Conservation (phyloP, 2,113 vertebrate genomes). For the Indri indri region DNA sequence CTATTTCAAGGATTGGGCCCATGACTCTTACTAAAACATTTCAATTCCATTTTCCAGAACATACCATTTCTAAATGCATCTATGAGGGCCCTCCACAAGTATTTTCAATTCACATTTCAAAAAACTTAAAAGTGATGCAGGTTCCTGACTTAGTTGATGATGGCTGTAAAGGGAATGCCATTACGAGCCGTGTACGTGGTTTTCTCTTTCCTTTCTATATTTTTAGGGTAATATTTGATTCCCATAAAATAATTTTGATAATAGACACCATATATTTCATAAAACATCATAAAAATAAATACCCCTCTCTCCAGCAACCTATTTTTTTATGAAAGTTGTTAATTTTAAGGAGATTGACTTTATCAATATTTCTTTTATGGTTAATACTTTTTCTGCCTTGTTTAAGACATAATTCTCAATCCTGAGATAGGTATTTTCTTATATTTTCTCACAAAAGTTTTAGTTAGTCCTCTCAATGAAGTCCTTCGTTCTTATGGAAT, state of each 20-base stretch:
- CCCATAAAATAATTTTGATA: background rate
- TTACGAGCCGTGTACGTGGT: background rate
- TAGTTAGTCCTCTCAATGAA: background rate
- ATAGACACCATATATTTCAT: background rate
- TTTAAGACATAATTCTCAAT: background rate
- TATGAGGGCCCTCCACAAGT: constrained; percentile 67
- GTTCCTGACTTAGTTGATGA: constrained; percentile 35
- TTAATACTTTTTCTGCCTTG: background rate
- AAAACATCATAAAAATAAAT: background rate
- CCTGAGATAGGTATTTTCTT: background rate
- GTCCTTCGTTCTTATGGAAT: background rate
- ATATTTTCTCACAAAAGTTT: background rate
- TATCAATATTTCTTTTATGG: background rate
- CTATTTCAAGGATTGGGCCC: constrained; percentile 68
- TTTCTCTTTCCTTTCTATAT: background rate
- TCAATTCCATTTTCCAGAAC: constrained; percentile 67
- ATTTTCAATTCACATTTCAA: constrained; percentile 67
- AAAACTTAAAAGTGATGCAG: constrained; percentile 24
- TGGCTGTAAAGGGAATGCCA: background rate
- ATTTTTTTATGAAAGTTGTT: background rate
- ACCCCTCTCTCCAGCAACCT: background rate
- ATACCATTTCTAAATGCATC: constrained; percentile 68
- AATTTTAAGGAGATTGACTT: background rate
- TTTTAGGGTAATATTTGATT: background rate
- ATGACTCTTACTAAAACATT: constrained; percentile 73